Evolutionary conservation across 2,797 vertebrate genomes (phyloP).

Genomic region (Pogonophryne albipinna): DNA sequence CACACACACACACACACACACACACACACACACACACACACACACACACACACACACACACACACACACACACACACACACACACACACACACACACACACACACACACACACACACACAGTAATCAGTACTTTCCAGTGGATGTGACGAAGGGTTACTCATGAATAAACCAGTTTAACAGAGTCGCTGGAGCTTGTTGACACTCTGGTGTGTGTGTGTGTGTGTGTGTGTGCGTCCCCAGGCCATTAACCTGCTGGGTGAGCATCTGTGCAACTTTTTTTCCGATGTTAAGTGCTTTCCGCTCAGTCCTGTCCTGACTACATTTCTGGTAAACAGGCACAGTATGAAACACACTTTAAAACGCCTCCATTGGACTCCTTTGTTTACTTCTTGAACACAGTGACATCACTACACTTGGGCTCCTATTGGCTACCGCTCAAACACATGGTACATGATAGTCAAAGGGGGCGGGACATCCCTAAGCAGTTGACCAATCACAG

Average conservation of each 20-base stretch:
- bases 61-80: slow-evolving; percentile 22
- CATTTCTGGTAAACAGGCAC: too few relatives aligned
- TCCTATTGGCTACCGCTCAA: too few relatives aligned
- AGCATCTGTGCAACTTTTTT: slow-evolving; percentile 38
- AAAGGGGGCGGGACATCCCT: too few relatives aligned
- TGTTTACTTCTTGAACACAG: too few relatives aligned
- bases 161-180: slow-evolving; percentile 58
- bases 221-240: slow-evolving; percentile 27
- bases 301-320: too few relatives aligned
- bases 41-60: too few relatives aligned
- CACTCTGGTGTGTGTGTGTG: slow-evolving; percentile 26
- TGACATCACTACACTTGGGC: too few relatives aligned
- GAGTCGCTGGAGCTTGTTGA: slow-evolving; percentile 41
- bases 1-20: slow-evolving; percentile 26
- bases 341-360: too few relatives aligned
- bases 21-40: background rate
- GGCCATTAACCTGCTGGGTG: slow-evolving; percentile 39
- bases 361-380: too few relatives aligned
- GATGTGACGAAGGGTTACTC: slow-evolving; percentile 31
- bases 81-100: slow-evolving; percentile 29
- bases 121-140: slow-evolving; percentile 56
- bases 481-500: too few relatives aligned
- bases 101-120: background rate
- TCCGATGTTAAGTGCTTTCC: too few relatives aligned
- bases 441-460: too few relatives aligned